Base-by-base conservation (phyloP, 2,797 vertebrate genomes). In the Sciaenops ocellatus region DNA sequence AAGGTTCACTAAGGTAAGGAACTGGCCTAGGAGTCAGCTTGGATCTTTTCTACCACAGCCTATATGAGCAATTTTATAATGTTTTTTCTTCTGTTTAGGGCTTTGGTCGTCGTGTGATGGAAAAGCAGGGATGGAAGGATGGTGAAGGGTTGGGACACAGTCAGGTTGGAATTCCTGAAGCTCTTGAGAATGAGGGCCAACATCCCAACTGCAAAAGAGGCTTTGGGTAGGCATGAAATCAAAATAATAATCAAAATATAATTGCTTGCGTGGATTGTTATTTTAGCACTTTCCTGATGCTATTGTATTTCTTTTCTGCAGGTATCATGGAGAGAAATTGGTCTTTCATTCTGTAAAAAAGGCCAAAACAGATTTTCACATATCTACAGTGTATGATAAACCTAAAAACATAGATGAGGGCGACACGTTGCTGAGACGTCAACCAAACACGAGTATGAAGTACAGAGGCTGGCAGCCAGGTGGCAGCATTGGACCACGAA, bases 261-360 rank as follows among this genome's bases (percentile, higher is more conserved):
- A 52, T 47, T 24, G 4, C 24, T 48, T 42, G 10, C 24, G n/a
- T 44, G 7, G 12, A 61, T 17, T 38, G 28, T 10, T 34, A 26
- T 69, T 55, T 18, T 54, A 44, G 12, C 44, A 11, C 1, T 38
- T n/a, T 76, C 6, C 48, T 72, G 10, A 73, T 79, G 6, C 10
- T 50, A 7, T 38, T 55, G 12, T 12, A 28, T 42, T 78, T 73
- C 0, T 50, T 76, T 85, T 73, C 46, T 82, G 6, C 86, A 99
- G 98, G 69, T 99, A 99, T 91, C 98, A 98, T 8, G 98, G 98
- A 78, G 97, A 97, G 85, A 99, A 97, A 80, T 90, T 99, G 41
- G 82, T 93, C 38, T 91, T 95, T 0, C 96, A 96, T 82, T 86
- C 89, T 34, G 80, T 41, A 52, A 98, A 98, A 90, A 98, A 94